phyloP scores from a whole-genome alignment of 2,113 vertebrate genomes.

The Chlamydotis undulata region DNA sequence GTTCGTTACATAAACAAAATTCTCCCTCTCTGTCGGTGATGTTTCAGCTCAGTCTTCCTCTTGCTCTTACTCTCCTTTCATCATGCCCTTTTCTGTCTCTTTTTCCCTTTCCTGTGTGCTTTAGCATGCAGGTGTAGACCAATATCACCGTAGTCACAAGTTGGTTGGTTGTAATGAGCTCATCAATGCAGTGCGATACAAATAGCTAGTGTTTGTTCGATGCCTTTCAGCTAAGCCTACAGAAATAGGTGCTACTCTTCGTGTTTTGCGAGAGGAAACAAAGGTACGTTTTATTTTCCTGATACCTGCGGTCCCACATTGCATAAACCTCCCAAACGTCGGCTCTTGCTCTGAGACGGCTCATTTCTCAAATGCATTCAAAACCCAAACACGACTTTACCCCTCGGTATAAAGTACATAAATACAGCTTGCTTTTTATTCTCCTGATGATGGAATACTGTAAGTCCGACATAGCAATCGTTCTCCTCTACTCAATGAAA shows the following conservation, averaged over 20 bases:
- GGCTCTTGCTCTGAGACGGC: neutral
- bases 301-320: neutral
- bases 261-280: neutral
- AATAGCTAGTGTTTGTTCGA: neutral
- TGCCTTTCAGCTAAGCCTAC: neutral
- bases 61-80: neutral
- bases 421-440: neutral
- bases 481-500: neutral
- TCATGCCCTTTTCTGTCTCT: neutral
- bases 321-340: neutral
- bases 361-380: neutral
- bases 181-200: neutral
- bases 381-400: neutral
- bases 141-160: no score
- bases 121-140: neutral
- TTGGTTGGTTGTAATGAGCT: neutral
- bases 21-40: neutral
- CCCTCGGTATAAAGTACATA: neutral
- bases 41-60: neutral
- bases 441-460: neutral
- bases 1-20: neutral
- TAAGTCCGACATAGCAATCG: neutral
- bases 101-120: neutral
- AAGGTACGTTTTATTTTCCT: neutral
- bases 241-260: neutral